Evolutionary conservation across 2,797 vertebrate species (phyloP).

Genomic region (Adrianichthys oophorus): DNA sequence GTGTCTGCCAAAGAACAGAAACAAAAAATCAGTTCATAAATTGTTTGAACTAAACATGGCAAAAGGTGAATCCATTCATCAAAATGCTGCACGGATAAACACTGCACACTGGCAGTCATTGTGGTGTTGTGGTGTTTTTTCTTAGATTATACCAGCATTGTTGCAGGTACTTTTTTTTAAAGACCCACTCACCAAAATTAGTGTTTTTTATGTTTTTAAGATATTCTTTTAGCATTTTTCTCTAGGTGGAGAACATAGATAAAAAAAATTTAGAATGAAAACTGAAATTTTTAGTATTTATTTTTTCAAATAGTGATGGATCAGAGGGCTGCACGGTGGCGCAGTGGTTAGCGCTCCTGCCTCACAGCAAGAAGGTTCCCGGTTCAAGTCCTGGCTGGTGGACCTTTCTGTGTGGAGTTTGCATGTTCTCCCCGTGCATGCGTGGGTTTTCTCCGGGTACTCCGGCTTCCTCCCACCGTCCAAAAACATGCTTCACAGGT

Average conservation of each 20-base stretch:
- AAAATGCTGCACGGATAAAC: slow-evolving; percentile 34
- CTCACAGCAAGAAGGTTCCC: too few relatives aligned
- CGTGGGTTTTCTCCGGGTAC: too few relatives aligned
- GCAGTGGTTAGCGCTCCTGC: too few relatives aligned
- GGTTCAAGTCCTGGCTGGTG: too few relatives aligned
- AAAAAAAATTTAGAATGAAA: slow-evolving; percentile 6
- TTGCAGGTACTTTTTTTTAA: not conserved
- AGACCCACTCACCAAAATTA: too few relatives aligned
- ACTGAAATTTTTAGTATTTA: slow-evolving; percentile 11
- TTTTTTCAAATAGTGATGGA: not conserved
- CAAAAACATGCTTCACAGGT: too few relatives aligned
- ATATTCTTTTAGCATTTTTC: not conserved
- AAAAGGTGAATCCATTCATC: slow-evolving; percentile 47
- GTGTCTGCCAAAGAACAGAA: slow-evolving; percentile 62
- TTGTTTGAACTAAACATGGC: slow-evolving; percentile 46
- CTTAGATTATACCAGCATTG: not conserved
- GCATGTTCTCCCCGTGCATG: too few relatives aligned
- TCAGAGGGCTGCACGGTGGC: too few relatives aligned
- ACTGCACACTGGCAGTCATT: slow-evolving; percentile 18
- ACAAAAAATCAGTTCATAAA: slow-evolving; percentile 52
- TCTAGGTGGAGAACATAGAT: slow-evolving; percentile 13
- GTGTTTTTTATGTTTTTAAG: too few relatives aligned
- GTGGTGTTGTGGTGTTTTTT: slow-evolving; percentile 14
- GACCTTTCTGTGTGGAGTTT: too few relatives aligned
- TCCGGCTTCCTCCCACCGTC: too few relatives aligned